Evolutionary conservation across 2,113 vertebrate species (phyloP), one percentile per base, ranked within the genome.

Genomic region (Chaetodon trifascialis): DNA sequence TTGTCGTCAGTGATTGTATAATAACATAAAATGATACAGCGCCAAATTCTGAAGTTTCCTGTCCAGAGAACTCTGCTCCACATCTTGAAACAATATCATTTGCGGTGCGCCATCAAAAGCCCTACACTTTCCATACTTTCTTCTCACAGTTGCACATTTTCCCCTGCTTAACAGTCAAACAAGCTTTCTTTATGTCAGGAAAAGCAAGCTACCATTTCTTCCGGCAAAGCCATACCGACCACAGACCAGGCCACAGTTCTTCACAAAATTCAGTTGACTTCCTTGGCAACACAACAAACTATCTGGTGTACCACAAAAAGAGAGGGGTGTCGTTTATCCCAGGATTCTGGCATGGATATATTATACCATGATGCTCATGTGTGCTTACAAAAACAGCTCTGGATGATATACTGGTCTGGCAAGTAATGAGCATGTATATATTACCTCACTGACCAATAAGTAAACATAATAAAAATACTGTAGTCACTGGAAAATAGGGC

Each of bases 71-170:
- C 83, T 81, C 71, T 14, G 42, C 73, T 89, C 90, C 87, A 92
- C 94, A 95, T 95, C 87, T 94, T 94, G 89, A 91, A 93, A 94
- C 86, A 79, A 94, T 94, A 92, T 94, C 49, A 90, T 92, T 86
- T 93, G 93, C 11, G 93, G 94, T 90, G 64, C 65, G 82, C 93
- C 91, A 87, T 94, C 89, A 89, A 91, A 91, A 76, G 86, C 85
- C 75, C 86, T 91, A 91, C 83, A 91, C 87, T 91, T 93, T 93
- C 89, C 86, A 88, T 86, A 90, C 87, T 93, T 93, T 91, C 58
- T 85, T 58, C 90, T 80, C 70, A 85, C 60, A 82, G 85, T 88
- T 92, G 87, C 81, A 90, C 40, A 91, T 93, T 92, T 93, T 80
- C 81, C 88, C 77, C 83, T 56, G 54, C 89, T 86, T 65, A 87